Evolutionary conservation across 2,888 invertebrate genomes (phyloP).

Genomic region (Cerceris rybyensis): DNA sequence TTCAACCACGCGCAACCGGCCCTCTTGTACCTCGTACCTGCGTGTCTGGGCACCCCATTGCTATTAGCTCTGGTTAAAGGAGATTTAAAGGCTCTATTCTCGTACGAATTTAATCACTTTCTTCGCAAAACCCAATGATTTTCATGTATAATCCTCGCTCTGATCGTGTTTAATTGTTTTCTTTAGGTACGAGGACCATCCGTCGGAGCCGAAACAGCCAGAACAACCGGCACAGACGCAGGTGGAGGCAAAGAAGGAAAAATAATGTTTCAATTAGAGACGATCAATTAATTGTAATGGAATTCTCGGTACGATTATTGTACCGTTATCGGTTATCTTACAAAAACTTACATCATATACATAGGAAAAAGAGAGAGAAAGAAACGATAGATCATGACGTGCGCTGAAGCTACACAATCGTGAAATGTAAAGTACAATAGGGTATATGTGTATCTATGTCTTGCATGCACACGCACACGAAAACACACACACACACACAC

Average conservation of each 20-base stretch:
- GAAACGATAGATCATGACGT: slow-evolving; percentile 36
- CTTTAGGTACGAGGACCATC: slow-evolving; percentile 88
- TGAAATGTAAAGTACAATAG: slow-evolving; percentile 30
- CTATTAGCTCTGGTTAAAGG: slow-evolving; percentile 94
- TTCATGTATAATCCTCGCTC: not conserved
- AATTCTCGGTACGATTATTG: slow-evolving; percentile 23
- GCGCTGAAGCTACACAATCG: slow-evolving; percentile 58
- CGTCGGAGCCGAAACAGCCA: slow-evolving; percentile 82
- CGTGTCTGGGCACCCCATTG: slow-evolving; percentile 95
- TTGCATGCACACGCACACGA: slow-evolving; percentile 22
- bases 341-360: slow-evolving; percentile 32
- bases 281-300: slow-evolving; percentile 1
- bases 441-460: slow-evolving; percentile 10
- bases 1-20: slow-evolving; percentile 99
- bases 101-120: slow-evolving; percentile 85
- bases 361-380: slow-evolving; percentile 6
- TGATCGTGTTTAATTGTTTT: not conserved
- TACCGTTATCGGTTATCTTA: slow-evolving; percentile 31
- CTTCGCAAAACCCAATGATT: too few relatives aligned
- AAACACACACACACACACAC: not conserved
- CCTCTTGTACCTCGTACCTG: slow-evolving; percentile 97
- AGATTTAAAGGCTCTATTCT: slow-evolving; percentile 94
- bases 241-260: slow-evolving; percentile 72
- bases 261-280: slow-evolving; percentile 60
- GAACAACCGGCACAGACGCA: slow-evolving; percentile 66